Evolutionary conservation across 2,888 invertebrate species (phyloP).

Genomic region (Troglohyphantes excavatus): DNA sequence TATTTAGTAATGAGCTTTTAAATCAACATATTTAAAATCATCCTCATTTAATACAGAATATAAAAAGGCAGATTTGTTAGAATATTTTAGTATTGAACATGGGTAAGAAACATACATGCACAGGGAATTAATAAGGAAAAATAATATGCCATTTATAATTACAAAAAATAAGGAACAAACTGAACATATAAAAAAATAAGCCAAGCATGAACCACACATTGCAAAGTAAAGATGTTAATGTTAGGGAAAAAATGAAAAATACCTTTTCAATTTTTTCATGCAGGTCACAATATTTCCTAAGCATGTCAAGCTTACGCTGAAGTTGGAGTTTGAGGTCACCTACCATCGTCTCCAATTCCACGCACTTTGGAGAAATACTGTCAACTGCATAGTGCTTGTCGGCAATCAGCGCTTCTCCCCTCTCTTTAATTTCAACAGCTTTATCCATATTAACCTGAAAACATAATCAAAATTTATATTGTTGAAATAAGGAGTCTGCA

Average conservation of each 20-base stretch:
- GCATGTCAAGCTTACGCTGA: slow-evolving; percentile 87
- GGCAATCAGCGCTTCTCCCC: slow-evolving; percentile 90
- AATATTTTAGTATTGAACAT: background rate
- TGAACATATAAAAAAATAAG: background rate
- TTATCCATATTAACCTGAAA: slow-evolving; percentile 89
- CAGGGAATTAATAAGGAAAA: background rate
- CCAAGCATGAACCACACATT: background rate
- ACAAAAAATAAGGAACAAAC: background rate
- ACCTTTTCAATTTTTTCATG: slow-evolving; percentile 97
- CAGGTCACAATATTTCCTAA: slow-evolving; percentile 92
- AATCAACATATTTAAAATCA: no score
- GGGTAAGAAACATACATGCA: background rate
- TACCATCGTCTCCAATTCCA: slow-evolving; percentile 93
- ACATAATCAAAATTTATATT: no score
- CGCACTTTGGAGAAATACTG: slow-evolving; percentile 96
- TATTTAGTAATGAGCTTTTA: no score
- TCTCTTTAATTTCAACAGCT: slow-evolving; percentile 89
- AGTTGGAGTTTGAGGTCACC: slow-evolving; percentile 89
- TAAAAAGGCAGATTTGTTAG: no score
- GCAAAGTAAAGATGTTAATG: slow-evolving; percentile 10
- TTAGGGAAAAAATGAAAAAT: slow-evolving; percentile 79
- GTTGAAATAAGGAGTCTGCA: no score
- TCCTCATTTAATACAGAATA: no score
- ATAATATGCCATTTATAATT: background rate
- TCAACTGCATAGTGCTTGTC: slow-evolving; percentile 93